Evolutionary conservation across 2,797 vertebrate species (phyloP).

Genomic region (Choloepus didactylus): DNA sequence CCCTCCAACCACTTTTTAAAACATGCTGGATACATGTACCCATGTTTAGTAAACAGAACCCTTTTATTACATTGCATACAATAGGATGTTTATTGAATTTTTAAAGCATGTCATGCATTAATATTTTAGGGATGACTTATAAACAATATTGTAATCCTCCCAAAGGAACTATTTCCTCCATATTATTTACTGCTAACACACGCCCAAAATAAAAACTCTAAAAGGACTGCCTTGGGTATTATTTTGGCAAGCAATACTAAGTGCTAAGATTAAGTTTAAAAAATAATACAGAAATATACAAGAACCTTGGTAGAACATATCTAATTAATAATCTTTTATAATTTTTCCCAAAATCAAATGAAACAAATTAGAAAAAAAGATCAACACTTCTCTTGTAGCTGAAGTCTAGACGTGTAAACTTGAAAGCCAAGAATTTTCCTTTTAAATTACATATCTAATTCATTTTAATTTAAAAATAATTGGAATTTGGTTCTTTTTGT

Average conservation of each 20-base stretch:
- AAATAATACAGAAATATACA: slow-evolving; percentile 32
- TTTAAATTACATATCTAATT: slow-evolving; percentile 58
- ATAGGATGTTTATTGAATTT: slow-evolving; percentile 46
- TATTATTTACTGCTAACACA: not conserved
- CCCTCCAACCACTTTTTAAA: not conserved
- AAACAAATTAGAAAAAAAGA: slow-evolving; percentile 57
- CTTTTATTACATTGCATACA: not conserved
- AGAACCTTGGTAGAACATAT: slow-evolving; percentile 1
- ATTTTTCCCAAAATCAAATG: slow-evolving; percentile 48
- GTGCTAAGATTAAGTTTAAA: slow-evolving; percentile 54
- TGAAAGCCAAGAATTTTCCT: slow-evolving; percentile 58
- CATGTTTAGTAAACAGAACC: not conserved
- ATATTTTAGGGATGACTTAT: slow-evolving; percentile 67
- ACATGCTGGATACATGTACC: not conserved
- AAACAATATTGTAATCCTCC: slow-evolving; percentile 63
- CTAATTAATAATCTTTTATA: slow-evolving; percentile 52
- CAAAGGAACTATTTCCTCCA: slow-evolving; percentile 53
- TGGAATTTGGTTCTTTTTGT: slow-evolving; percentile 44
- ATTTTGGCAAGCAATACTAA: slow-evolving; percentile 53
- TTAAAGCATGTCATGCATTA: slow-evolving; percentile 4
- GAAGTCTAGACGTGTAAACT: slow-evolving; percentile 39
- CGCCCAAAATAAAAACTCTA: slow-evolving; percentile 13
- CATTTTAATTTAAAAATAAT: slow-evolving; percentile 47
- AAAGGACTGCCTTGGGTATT: not conserved
- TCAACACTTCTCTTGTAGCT: slow-evolving; percentile 29